Conservation (phyloP, 1,140 invertebrate genomes). For the Epicauta chinensis region DNA sequence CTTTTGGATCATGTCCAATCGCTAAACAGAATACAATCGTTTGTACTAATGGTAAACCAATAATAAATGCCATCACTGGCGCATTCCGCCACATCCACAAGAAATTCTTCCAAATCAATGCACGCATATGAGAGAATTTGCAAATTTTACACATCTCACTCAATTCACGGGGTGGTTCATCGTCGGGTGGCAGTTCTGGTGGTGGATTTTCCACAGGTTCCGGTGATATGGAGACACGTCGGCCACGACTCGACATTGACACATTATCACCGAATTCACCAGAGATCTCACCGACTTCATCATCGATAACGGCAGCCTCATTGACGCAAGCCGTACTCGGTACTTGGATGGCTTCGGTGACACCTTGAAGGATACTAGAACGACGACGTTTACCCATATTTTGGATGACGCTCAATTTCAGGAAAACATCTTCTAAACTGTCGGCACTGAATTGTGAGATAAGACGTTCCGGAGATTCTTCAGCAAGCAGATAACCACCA, state of each 20-base stretch:
- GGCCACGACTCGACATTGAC: constrained; percentile 61
- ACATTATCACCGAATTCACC: constrained; percentile 81
- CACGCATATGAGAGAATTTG: constrained; percentile 66
- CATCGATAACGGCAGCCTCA: constrained; percentile 57
- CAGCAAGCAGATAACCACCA: constrained; percentile 82
- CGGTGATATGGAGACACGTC: constrained; percentile 37
- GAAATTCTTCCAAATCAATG: constrained; percentile 88
- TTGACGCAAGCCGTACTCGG: constrained; percentile 43
- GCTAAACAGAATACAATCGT: constrained; percentile 93
- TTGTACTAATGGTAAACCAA: constrained; percentile 85
- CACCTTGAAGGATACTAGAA: constrained; percentile 67
- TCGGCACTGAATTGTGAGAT: constrained; percentile 70
- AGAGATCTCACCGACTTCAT: constrained; percentile 66
- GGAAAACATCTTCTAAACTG: constrained; percentile 86
- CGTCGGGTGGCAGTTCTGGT: constrained; percentile 54
- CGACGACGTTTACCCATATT: constrained; percentile 70
- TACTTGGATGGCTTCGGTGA: constrained; percentile 58
- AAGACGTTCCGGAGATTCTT: constrained; percentile 77
- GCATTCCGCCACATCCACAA: constrained; percentile 89
- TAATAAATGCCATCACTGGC: constrained; percentile 84
- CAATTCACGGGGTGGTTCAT: constrained; percentile 44
- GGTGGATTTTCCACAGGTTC: constrained; percentile 31
- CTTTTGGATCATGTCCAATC: constrained; percentile 84
- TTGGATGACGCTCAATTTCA: constrained; percentile 80
- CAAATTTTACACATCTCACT: constrained; percentile 59